Percentiles rank a stretch among this genome's conserved stretches.
Conservation (phyloP, 2,888 invertebrate species). For the Zygaena filipendulae region DNA sequence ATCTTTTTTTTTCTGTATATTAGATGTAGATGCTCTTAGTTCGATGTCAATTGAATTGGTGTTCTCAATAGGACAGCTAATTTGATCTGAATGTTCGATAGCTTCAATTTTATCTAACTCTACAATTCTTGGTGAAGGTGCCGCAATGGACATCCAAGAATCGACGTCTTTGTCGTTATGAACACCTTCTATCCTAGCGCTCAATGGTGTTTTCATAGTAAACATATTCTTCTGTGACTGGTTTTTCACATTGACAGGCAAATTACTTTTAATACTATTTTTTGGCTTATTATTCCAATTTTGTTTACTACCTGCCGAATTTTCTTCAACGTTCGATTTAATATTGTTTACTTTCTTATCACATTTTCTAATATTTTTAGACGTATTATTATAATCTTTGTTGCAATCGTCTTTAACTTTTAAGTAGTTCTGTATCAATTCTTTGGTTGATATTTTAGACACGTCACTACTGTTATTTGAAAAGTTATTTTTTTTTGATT, state of each 20-base stretch:
- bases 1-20: neutral
- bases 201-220: slow-evolving; percentile 33
- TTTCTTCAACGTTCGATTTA: slow-evolving; percentile 26
- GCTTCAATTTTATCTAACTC: slow-evolving; percentile 26
- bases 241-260: slow-evolving; percentile 27
- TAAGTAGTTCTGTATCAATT: slow-evolving; percentile 54
- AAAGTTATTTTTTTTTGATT: slow-evolving; percentile 25
- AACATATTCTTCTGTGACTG: slow-evolving; percentile 38
- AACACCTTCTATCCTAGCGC: slow-evolving; percentile 50
- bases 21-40: slow-evolving; percentile 5
- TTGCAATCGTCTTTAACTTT: slow-evolving; percentile 50
- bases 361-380: slow-evolving; percentile 32
- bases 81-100: neutral
- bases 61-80: neutral
- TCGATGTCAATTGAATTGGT: slow-evolving; percentile 1
- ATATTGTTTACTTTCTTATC: slow-evolving; percentile 35
- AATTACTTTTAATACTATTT: slow-evolving; percentile 21
- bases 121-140: slow-evolving; percentile 40
- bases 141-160: slow-evolving; percentile 60
- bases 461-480: slow-evolving; percentile 34
- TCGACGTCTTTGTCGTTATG: slow-evolving; percentile 58
- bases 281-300: slow-evolving; percentile 42
- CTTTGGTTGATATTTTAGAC: slow-evolving; percentile 53
- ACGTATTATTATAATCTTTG: slow-evolving; percentile 22
- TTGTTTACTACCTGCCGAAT: slow-evolving; percentile 25